Evolutionary conservation across 2,888 invertebrate genomes (phyloP).

Genomic region (Tethea ocularis): DNA sequence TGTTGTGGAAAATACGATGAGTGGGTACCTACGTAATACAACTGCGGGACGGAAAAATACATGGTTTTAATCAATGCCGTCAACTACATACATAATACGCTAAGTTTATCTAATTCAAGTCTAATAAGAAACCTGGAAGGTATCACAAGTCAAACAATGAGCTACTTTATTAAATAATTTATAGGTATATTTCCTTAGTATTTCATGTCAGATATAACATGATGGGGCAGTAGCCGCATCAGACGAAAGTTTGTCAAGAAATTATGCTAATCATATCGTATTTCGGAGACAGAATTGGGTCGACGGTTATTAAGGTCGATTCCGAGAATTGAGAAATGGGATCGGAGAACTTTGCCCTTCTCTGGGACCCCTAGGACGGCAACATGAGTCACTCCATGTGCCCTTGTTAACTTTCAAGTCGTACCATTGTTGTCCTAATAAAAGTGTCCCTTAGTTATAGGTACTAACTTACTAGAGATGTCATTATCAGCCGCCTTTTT

Average conservation of each 20-base stretch:
- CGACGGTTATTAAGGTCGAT: not conserved
- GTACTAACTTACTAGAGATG: too few relatives aligned
- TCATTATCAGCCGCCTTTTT: too few relatives aligned
- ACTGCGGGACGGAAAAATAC: not conserved
- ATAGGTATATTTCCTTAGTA: too few relatives aligned
- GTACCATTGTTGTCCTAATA: not conserved
- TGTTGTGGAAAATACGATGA: constrained; percentile 48
- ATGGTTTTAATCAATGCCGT: not conserved
- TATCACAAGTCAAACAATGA: not conserved
- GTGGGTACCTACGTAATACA: constrained; percentile 3
- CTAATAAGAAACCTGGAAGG: not conserved
- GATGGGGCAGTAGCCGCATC: not conserved
- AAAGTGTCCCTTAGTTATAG: not conserved
- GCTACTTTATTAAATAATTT: too few relatives aligned
- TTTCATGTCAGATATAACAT: too few relatives aligned
- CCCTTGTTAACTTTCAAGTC: not conserved
- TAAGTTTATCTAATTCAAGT: not conserved
- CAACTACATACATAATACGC: not conserved
- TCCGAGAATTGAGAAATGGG: not conserved
- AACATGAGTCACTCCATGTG: not conserved
- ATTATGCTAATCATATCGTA: not conserved
- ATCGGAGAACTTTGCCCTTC: not conserved
- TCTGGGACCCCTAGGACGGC: not conserved
- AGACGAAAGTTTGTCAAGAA: not conserved
- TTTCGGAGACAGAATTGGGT: not conserved